Base-by-base conservation (phyloP, 92 coral and sea anemone species). In the Actinernus sp. region DNA sequence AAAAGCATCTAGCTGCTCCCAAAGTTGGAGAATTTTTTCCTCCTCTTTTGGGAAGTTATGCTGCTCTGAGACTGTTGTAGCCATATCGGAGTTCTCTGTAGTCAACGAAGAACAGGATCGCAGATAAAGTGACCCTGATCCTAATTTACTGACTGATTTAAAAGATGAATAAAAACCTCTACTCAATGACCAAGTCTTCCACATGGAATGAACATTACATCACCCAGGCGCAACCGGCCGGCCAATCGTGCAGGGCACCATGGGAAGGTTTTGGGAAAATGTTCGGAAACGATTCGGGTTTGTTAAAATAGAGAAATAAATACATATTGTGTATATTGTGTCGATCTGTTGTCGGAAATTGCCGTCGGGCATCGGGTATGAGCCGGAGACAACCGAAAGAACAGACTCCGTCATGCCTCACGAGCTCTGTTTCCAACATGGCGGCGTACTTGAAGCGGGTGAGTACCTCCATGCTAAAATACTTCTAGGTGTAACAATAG, bases 41-140 rank as follows among this genome's bases (percentile, higher is more conserved):
- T 94, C 98, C 51, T 94, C 98, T 57, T 94, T 90, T 4, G 98
- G 97, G 34, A 94, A 90, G 50, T 93, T 83, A 37, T 94, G 87
- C 46, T 93, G 85, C 26, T 94, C 97, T 10, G 85, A 71, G 49
- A 77, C 71, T 32, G 84, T 73, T 20, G 88, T 53, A 24, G 96
- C 88, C 96, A 90, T 90, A 0, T 65, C 68, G 40, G 73, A 46
- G 31, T 67, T 55, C 43, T 45, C 48, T 25, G 44, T 64, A 57
- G 58, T 59, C 60, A 53, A 46, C 22, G 64, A 49, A 29, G 63
- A 85, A 55, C 53, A 71, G 21, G 26, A 26, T 56, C 79, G 90
- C 21, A 28, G 38, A 3, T 17, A 10, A 12, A 74, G 21, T 25
- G 37, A 24, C 31, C 31, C 20, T 23, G 56, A 43, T 58, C 60